phyloP scores from a whole-genome alignment of 2,797 vertebrate species.

The Pangasius krempfi region DNA sequence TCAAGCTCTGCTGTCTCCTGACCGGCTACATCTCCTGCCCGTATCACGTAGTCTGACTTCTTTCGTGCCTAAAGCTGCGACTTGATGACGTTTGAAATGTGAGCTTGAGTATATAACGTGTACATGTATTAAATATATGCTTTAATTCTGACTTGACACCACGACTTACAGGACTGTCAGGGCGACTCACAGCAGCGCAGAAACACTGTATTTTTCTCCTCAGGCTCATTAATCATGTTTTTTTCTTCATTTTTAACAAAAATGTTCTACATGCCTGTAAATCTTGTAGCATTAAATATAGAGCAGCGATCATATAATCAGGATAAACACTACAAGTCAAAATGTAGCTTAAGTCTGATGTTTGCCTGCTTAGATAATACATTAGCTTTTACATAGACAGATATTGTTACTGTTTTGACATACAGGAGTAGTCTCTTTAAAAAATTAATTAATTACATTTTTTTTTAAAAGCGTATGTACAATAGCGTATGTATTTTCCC shows the following conservation, averaged over 20 bases:
- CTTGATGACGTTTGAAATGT: not conserved
- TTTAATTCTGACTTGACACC: too few species aligned
- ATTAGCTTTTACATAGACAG: not conserved
- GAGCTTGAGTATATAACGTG: not conserved
- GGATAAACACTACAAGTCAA: not conserved
- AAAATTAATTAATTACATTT: too few species aligned
- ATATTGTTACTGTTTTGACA: not conserved
- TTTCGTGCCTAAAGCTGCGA: not conserved
- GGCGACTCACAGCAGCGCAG: too few species aligned
- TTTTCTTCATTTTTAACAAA: too few species aligned
- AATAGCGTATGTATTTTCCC: not conserved
- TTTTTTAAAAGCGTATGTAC: too few species aligned
- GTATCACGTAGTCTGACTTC: not conserved
- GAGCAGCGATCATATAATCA: not conserved
- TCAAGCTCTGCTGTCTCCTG: not conserved
- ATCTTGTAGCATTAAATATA: too few species aligned
- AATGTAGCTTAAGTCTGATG: not conserved
- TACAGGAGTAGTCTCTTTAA: not conserved
- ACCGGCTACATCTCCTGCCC: not conserved
- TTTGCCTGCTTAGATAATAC: not conserved
- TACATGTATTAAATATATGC: too few species aligned
- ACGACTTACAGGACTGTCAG: too few species aligned
- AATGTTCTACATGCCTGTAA: too few species aligned
- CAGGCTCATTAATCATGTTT: too few species aligned
- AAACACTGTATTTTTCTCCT: too few species aligned